phyloP scores from a whole-genome alignment of 2,888 invertebrate species.

The Lepidocyrtinus sp. region DNA sequence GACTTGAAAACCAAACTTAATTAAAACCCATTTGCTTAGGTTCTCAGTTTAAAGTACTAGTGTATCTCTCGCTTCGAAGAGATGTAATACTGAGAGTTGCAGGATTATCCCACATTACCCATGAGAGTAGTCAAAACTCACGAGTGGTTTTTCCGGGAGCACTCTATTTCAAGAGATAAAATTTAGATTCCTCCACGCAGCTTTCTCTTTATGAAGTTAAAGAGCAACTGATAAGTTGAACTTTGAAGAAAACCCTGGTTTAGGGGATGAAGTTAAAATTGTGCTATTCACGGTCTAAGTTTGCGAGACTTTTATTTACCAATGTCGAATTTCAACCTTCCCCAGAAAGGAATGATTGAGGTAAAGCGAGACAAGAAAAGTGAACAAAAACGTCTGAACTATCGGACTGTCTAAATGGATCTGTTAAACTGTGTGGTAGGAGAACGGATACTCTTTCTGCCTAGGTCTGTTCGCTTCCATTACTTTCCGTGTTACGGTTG shows the following conservation, averaged over 20 bases:
- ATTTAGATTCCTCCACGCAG: not conserved
- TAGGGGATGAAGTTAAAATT: not conserved
- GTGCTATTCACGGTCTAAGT: not conserved
- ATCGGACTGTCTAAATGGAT: conserved; percentile 48
- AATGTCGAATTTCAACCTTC: too few relatives aligned
- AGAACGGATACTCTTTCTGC: conserved; percentile 42
- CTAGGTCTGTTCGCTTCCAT: not conserved
- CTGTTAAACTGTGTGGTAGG: conserved; percentile 42
- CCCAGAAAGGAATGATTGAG: not conserved
- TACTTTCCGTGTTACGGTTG: not conserved
- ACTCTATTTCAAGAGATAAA: not conserved
- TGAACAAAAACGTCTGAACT: conserved; percentile 34
- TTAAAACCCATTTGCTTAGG: too few relatives aligned
- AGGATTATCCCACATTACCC: conserved; percentile 2
- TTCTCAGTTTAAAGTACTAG: too few relatives aligned
- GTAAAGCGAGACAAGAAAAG: not conserved
- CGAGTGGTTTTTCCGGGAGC: not conserved
- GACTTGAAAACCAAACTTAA: too few relatives aligned
- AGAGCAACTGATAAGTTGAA: not conserved
- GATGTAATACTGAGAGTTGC: too few relatives aligned
- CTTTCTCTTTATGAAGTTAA: not conserved
- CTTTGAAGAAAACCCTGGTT: not conserved
- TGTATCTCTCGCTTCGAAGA: too few relatives aligned
- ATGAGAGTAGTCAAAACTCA: not conserved
- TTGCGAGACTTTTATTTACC: not conserved